Conservation (phyloP, 1,140 invertebrate species). For the Nasonia vitripennis region DNA sequence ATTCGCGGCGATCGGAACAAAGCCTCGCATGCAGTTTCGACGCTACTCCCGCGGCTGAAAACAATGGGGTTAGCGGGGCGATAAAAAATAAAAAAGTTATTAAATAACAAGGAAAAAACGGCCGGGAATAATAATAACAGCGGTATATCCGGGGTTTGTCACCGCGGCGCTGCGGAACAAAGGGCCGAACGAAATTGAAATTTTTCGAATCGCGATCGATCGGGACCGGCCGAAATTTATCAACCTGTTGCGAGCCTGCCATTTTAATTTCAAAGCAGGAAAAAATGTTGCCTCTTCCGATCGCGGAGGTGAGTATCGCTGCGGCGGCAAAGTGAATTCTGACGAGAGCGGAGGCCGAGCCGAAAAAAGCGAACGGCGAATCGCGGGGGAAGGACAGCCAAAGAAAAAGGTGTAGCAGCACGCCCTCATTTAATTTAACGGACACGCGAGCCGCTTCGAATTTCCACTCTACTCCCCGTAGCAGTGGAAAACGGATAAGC, state of each 20-base stretch:
- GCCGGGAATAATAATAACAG: background rate
- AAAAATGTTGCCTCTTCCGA: no score
- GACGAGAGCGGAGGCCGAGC: no score
- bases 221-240: background rate
- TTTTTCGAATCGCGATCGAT: background rate
- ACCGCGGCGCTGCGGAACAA: background rate
- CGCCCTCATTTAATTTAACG: background rate
- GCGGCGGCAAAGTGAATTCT: background rate
- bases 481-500: conserved; percentile 13
- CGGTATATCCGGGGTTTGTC: background rate
- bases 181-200: background rate
- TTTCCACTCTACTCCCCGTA: no score
- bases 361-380: background rate
- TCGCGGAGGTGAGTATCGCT: no score
- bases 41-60: background rate
- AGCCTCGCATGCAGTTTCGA: background rate
- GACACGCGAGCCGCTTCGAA: background rate
- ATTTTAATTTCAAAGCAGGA: background rate
- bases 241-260: background rate
- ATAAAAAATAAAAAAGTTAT: background rate
- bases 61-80: background rate
- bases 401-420: background rate
- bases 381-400: background rate
- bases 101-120: background rate
- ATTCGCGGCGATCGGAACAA: background rate